Percentiles rank a stretch among this genome's conserved stretches.
phyloP scores from a whole-genome alignment of 2,113 vertebrate species.

The Phalacrocorax pelagicus region DNA sequence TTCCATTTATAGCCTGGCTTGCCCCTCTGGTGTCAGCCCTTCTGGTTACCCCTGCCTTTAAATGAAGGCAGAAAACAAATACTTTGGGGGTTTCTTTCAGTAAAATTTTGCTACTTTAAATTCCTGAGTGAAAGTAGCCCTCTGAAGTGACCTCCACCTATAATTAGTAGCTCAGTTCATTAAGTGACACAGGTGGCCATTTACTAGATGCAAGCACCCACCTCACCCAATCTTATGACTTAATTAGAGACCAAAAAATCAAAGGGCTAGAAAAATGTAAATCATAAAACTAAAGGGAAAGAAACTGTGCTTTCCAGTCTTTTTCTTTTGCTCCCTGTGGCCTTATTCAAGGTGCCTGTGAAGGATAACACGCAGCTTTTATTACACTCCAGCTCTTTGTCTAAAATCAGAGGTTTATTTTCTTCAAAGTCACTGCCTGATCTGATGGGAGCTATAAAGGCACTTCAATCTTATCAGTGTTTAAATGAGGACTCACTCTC shows the following conservation, averaged over 20 bases:
- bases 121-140: slow-evolving; percentile 19
- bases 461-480: slow-evolving; percentile 35
- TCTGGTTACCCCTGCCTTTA: not conserved
- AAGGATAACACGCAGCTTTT: slow-evolving; percentile 5
- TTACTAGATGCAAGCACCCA: not conserved
- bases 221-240: slow-evolving; percentile 16
- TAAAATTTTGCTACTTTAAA: slow-evolving; percentile 44
- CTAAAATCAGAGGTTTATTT: slow-evolving; percentile 46
- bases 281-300: slow-evolving; percentile 54
- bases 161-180: slow-evolving; percentile 58
- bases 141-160: slow-evolving; percentile 45
- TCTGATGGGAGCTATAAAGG: slow-evolving; percentile 54
- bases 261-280: slow-evolving; percentile 59
- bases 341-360: slow-evolving; percentile 32
- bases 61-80: not conserved
- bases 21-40: not conserved
- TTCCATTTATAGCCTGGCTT: not conserved
- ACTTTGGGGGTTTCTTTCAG: not conserved
- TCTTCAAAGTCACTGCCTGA: slow-evolving; percentile 49
- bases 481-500: slow-evolving; percentile 34
- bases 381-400: slow-evolving; percentile 31
- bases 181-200: slow-evolving; percentile 41
- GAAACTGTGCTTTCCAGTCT: not conserved
- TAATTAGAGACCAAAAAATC: slow-evolving; percentile 63
- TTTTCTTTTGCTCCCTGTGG: slow-evolving; percentile 15